Base-by-base conservation (phyloP, 2,888 invertebrate genomes). In the Cinara cedri region DNA sequence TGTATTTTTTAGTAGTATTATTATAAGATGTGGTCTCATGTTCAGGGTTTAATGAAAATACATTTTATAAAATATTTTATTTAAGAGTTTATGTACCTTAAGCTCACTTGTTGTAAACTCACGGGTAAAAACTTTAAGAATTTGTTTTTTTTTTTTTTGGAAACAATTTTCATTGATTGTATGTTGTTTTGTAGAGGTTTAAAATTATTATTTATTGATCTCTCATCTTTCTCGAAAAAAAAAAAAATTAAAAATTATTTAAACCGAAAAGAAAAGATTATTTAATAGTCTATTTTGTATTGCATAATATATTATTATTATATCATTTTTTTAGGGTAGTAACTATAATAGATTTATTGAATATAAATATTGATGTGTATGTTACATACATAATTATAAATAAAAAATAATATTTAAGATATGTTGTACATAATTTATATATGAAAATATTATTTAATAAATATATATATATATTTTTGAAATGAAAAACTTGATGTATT, bases 1-100 rank as follows among this genome's bases (percentile, higher is more conserved):
- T 78, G 78, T 78, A 78, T 70, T 78, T 78, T 70, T 16, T 78
- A 60, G 78, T 78, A 70, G 70, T 78, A 78, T 70, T 76, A 76
- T 76, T 78, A 78, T 78, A 70, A 62, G 62, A 60, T 51, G 26
- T 62, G 68, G 78, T 78, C 78, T 78, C 78, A 78, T 68, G 54
- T 51, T 62, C 78, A 78, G 78, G 78, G 78, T 78, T 76, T 68
- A 68, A 78, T 54, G 49, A 78, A 78, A 60, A 78, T 70, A 70
- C 57, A 49, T 78, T 66, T 68, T 78, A 49, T 78, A 51, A 60
- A 21, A 68, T 78, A 78, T 70, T 78, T 78, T 78, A 78, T 68
- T 74, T 76, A 60, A 78, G 78, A 78, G 78, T 78, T 78, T 78
- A 78, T 60, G 34, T 78, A 60, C 46, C 46, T 21, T 70, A 70